These are phyloP conservation scores for Meiosimyza platycephala DNA, from an alignment of 2,888 invertebrate species.

Conservation along the genomic window DNA sequence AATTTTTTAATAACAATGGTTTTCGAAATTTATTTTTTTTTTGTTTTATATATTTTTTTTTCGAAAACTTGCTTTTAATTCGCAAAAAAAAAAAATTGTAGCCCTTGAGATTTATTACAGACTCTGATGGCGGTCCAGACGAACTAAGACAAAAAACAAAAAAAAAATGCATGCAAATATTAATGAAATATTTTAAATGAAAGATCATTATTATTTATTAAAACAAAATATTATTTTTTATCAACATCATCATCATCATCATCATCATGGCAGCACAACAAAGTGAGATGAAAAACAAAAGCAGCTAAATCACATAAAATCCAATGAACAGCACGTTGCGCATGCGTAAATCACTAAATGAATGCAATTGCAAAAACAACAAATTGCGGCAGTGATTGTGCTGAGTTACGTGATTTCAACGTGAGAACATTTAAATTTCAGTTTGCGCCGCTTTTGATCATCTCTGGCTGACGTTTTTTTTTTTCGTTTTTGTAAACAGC, in stretches of 20 bases:
- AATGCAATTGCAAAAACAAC: slow-evolving; percentile 9
- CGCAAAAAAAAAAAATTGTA: not conserved
- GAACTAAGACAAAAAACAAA: too few species aligned
- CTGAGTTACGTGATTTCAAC: slow-evolving; percentile 33
- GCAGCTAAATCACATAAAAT: not conserved
- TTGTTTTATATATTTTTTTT: too few species aligned
- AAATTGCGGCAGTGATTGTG: slow-evolving; percentile 7
- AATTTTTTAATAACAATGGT: slow-evolving; percentile 47
- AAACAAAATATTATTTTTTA: too few species aligned
- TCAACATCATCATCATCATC: too few species aligned
- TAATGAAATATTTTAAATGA: slow-evolving; percentile 13
- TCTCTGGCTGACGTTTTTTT: not conserved
- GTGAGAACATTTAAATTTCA: slow-evolving; percentile 46
- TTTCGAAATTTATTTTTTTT: not conserved
- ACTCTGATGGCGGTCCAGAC: not conserved
- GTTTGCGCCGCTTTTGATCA: slow-evolving; percentile 22
- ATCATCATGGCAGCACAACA: not conserved
- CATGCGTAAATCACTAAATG: slow-evolving; percentile 14
- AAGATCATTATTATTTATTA: slow-evolving; percentile 5
- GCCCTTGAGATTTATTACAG: slow-evolving; percentile 28
- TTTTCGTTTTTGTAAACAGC: not conserved
- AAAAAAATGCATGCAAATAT: slow-evolving; percentile 2
- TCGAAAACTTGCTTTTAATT: too few species aligned
- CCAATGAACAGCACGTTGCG: not conserved
- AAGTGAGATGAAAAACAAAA: not conserved